Base-by-base conservation (phyloP, 2,888 invertebrate species). In the Folsomia manolachei region DNA sequence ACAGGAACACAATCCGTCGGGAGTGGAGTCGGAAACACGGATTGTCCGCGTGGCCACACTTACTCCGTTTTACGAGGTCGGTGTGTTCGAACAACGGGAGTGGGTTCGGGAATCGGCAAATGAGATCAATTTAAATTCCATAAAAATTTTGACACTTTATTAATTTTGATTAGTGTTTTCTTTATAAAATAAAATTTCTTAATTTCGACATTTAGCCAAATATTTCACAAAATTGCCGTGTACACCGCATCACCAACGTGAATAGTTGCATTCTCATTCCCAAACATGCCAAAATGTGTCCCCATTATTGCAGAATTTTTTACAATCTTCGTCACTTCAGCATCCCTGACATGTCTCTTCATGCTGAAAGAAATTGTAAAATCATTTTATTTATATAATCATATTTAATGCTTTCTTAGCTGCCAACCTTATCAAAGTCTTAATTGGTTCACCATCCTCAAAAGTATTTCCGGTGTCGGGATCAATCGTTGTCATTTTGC, bases 401-500 rank as follows among this genome's bases (percentile, higher is more conserved):
- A 7, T 19, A 56, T 67, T 53, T 24, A 53, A 51, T n/a, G n/a
- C n/a, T n/a, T n/a, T n/a, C n/a, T 51, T 66, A 53, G 21, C 18
- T 24, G n/a, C 67, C 23, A 70, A 77, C 78, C 39, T 72, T 21
- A 67, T 67, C 1, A 79, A 24, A 11, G 76, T 73, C 26, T 70
- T 74, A 11, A 78, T 24, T 0, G 79, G 79, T 24, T 79, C 79
- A 23, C 76, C 76, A 27, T 77, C 74, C 11, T 60, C 26, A 11
- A 73, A 60, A n/a, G 64, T 27, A 11, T 27, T 27, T 2, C 76
- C 79, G 0, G 73, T 78, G n/a, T 70, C 70, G 18, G 75, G 75
- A 66, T 79, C 77, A 7, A 79, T 69, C 52, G 75, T 75, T 9
- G 78, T 76, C 1, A 74, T 11, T 27, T 27, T 72, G 65, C 79